Base-by-base conservation (phyloP, 1,140 invertebrate species). In the Lysiphlebus fabarum region DNA sequence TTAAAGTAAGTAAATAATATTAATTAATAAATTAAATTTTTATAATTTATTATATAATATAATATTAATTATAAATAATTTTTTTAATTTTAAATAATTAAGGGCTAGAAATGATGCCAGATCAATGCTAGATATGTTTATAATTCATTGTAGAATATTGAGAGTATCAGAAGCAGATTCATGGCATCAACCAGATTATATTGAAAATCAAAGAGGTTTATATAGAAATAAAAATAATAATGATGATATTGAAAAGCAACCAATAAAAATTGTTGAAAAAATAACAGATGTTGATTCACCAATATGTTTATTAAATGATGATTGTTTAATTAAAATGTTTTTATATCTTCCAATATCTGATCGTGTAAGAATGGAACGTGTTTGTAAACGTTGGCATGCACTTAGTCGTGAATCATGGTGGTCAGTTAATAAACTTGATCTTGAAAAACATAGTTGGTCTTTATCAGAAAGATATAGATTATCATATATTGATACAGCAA, bases 151-250 rank as follows among this genome's bases (percentile, higher is more conserved):
- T 53, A 66, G 74, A 64, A 65, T 73, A 40, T 63, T 79, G 14
- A 67, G 68, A 63, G 70, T 79, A 0, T 61, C 68, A 8, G 62
- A 73, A 50, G 77, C 77, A 8, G 74, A 79, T 59, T 71, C 75
- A 33, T 79, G 77, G 77, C 74, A 79, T 64, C 77, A 79, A 58
- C 77, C 77, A 9, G 76, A 77, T 37, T 75, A 63, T 44, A 62
- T 72, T 44, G 71, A 75, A 58, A 68, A 71, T 63, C 67, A 65
- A 65, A 66, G 64, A 49, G 70, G 70, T 57, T 53, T 66, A 48
- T 59, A 57, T 6, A 49, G 54, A 41, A 60, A 62, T 7, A 66
- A 66, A 45, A n/a, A 69, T 17, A 40, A 69, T 61, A 56, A 57
- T 53, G 8, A 14, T 38, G 11, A 58, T 56, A 38, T 17, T 3